phyloP scores from a whole-genome alignment of 1,140 invertebrate species.

The Teleopsis dalmanni region DNA sequence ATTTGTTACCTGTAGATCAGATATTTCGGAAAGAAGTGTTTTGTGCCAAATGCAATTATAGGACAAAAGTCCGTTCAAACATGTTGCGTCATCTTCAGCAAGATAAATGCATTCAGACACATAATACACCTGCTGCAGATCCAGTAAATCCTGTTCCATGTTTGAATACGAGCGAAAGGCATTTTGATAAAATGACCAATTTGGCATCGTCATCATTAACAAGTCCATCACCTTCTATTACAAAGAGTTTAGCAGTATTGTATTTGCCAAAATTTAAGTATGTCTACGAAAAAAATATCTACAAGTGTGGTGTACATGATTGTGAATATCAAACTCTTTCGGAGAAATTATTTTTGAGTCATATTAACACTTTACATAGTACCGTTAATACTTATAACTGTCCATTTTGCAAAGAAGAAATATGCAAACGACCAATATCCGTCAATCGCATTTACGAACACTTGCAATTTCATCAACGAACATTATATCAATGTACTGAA shows the following conservation, averaged over 20 bases:
- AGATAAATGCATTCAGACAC: constrained; percentile 30
- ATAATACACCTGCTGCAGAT: constrained; percentile 52
- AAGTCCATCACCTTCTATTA: too few relatives aligned
- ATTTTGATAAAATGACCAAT: constrained; percentile 80
- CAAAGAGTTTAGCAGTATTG: too few relatives aligned
- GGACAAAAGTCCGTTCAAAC: constrained; percentile 67
- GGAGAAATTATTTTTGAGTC: constrained; percentile 61
- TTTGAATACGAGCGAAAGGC: constrained; percentile 64
- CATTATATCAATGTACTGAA: constrained; percentile 60
- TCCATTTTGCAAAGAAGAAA: constrained; percentile 55
- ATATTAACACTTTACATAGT: constrained; percentile 63
- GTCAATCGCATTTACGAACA: constrained; percentile 58
- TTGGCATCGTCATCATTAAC: constrained; percentile 52
- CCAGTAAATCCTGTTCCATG: constrained; percentile 74
- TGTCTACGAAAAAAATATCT: constrained; percentile 57
- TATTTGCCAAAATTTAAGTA: too few relatives aligned
- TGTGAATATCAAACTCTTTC: constrained; percentile 67
- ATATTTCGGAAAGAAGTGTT: constrained; percentile 57
- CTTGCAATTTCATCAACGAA: constrained; percentile 65
- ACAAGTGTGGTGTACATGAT: constrained; percentile 59
- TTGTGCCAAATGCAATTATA: constrained; percentile 60
- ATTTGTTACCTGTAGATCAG: constrained; percentile 54
- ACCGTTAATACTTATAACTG: constrained; percentile 56
- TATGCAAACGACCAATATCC: constrained; percentile 34
- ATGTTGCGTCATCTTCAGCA: constrained; percentile 63